Percentiles rank a stretch among this genome's conserved stretches.
phyloP scores from a whole-genome alignment of 2,888 invertebrate species.

The Leptopterna dolabrata region DNA sequence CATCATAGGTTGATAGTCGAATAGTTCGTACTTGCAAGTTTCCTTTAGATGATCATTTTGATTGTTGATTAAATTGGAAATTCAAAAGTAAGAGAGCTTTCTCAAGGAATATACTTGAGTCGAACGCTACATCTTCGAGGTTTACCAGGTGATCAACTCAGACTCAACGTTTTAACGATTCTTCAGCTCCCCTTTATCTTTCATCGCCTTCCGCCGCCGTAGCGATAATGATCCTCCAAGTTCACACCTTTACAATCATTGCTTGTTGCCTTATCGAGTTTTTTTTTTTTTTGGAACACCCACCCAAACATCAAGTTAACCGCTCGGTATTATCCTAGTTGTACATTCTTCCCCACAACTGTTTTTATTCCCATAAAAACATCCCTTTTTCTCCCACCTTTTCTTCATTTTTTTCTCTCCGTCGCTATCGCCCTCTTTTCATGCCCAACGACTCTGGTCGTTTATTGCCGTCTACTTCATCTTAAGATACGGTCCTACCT shows the following conservation, averaged over 20 bases:
- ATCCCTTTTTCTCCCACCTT: background rate
- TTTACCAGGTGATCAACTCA: too few relatives aligned
- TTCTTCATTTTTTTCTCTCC: background rate
- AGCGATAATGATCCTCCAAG: background rate
- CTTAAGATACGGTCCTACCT: slow-evolving; percentile 22
- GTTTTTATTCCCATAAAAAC: background rate
- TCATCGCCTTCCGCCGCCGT: background rate
- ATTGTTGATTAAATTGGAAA: too few relatives aligned
- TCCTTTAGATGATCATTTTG: too few relatives aligned
- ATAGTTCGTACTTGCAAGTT: too few relatives aligned
- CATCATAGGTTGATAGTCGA: too few relatives aligned
- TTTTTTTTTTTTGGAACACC: background rate
- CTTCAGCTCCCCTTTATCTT: background rate
- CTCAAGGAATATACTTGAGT: too few relatives aligned
- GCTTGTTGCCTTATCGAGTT: background rate
- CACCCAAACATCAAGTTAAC: background rate
- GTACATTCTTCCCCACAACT: background rate
- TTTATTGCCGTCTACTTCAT: slow-evolving; percentile 41
- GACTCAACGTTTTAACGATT: too few relatives aligned
- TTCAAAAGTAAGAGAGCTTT: too few relatives aligned
- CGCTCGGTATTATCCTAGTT: background rate
- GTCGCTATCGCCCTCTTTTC: background rate
- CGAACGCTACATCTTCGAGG: too few relatives aligned
- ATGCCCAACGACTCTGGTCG: slow-evolving; percentile 30
- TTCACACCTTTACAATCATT: background rate